A percentile compares a stretch with the other conserved stretches of the same genome.
phyloP scores from a whole-genome alignment of 2,797 vertebrate genomes.

The Molossus alvarezi region DNA sequence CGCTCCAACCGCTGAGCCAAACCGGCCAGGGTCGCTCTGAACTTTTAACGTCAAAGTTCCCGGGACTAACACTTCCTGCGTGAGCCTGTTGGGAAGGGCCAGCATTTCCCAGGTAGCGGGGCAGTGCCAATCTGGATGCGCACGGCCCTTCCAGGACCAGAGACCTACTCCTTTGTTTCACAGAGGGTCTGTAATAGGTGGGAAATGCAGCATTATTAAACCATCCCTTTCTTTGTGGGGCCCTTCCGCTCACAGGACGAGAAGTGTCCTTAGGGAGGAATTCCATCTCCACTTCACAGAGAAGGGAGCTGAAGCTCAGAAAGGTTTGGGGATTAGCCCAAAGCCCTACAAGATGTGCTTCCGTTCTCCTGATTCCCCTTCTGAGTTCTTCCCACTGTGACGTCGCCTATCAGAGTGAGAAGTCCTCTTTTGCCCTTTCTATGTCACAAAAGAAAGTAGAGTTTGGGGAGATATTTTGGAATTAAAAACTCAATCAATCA shows the following conservation, averaged over 20 bases:
- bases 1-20: no score
- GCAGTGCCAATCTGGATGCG: no score
- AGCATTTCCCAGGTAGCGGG: background rate
- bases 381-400: background rate
- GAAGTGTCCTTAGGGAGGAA: background rate
- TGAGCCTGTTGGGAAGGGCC: background rate
- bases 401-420: background rate
- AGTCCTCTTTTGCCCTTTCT: background rate
- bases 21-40: background rate
- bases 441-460: background rate
- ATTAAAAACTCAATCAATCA: slow-evolving; percentile 29
- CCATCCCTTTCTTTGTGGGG: background rate
- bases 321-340: background rate
- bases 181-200: background rate
- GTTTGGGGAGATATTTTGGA: background rate
- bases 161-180: background rate
- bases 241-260: background rate
- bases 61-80: background rate
- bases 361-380: background rate
- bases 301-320: background rate
- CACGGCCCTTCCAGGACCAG: background rate
- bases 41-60: background rate
- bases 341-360: background rate
- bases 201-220: background rate
- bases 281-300: background rate